Evolutionary conservation across 1,140 invertebrate species (phyloP).

Genomic region (Zophobas morio): DNA sequence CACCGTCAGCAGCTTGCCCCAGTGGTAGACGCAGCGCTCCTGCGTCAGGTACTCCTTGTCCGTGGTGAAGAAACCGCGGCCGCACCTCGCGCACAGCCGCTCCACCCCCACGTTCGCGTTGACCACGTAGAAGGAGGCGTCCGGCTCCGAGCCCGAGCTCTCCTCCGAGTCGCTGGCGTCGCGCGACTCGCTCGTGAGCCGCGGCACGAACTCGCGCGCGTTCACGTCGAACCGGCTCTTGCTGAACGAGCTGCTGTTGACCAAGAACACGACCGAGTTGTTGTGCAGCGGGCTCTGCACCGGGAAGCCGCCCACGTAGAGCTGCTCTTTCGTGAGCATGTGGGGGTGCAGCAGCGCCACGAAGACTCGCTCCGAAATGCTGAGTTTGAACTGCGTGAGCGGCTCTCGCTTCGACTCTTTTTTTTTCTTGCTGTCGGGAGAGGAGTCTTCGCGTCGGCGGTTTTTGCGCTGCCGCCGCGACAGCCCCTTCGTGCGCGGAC

Average conservation of each 20-base stretch:
- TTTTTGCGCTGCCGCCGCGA: conserved; percentile 61
- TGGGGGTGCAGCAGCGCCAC: conserved; percentile 67
- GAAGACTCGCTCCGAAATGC: no score
- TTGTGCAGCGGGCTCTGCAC: conserved; percentile 72
- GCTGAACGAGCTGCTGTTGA: conserved; percentile 26
- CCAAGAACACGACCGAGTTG: conserved; percentile 76
- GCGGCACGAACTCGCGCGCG: conserved; percentile 78
- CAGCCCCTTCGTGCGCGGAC: conserved; percentile 54
- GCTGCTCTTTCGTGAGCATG: conserved; percentile 75
- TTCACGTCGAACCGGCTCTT: conserved; percentile 72
- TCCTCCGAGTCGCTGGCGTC: conserved; percentile 63
- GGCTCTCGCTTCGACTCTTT: no score
- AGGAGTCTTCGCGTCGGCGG: conserved; percentile 61
- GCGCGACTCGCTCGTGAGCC: conserved; percentile 71
- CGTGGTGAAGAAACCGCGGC: conserved; percentile 75
- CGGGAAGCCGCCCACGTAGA: conserved; percentile 82
- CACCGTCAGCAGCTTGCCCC: conserved; percentile 75
- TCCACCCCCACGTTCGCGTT: no score
- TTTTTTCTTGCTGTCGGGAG: conserved; percentile 48
- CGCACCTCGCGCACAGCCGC: conserved; percentile 82
- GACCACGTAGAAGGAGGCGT: no score
- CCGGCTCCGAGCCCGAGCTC: conserved; percentile 61
- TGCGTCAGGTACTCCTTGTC: conserved; percentile 77
- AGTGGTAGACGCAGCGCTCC: conserved; percentile 86
- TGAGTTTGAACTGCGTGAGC: no score